phyloP scores from a whole-genome alignment of 2,888 invertebrate genomes.

The Stenodera caucasica region DNA sequence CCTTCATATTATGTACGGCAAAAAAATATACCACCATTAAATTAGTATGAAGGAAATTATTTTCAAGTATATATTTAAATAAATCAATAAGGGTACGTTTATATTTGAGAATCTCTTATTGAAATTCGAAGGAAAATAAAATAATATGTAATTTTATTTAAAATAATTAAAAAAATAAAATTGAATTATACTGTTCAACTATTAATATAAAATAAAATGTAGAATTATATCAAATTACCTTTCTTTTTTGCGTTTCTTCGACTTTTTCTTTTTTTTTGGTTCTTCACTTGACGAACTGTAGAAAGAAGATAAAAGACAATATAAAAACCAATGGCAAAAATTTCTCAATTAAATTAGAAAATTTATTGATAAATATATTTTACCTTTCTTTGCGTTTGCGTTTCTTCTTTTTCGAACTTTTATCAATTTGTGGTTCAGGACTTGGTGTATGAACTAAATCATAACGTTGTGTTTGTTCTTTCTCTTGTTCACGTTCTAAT shows the following conservation, averaged over 20 bases:
- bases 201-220: not conserved
- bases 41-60: constrained; percentile 48
- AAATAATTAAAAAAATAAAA: not conserved
- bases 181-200: too few relatives aligned
- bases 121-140: not conserved
- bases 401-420: constrained; percentile 67
- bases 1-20: constrained; percentile 53
- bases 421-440: constrained; percentile 57
- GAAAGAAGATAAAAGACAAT: too few relatives aligned
- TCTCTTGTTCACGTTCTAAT: constrained; percentile 57
- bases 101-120: constrained; percentile 24
- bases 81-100: constrained; percentile 26
- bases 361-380: constrained; percentile 22
- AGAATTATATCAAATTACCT: constrained; percentile 60
- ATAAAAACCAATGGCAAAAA: too few relatives aligned
- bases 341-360: not conserved
- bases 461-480: constrained; percentile 62
- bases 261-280: constrained; percentile 78
- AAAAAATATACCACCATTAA: constrained; percentile 55
- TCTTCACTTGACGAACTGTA: constrained; percentile 75
- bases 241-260: constrained; percentile 74
- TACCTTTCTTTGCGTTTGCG: constrained; percentile 75
- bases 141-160: not conserved
- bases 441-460: constrained; percentile 78
- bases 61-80: constrained; percentile 20